Percentiles rank a stretch among this genome's conserved stretches.
These are phyloP conservation scores for Agonopterix heracliana DNA, from an alignment of 2,888 invertebrate genomes.

Conservation along the genomic window DNA sequence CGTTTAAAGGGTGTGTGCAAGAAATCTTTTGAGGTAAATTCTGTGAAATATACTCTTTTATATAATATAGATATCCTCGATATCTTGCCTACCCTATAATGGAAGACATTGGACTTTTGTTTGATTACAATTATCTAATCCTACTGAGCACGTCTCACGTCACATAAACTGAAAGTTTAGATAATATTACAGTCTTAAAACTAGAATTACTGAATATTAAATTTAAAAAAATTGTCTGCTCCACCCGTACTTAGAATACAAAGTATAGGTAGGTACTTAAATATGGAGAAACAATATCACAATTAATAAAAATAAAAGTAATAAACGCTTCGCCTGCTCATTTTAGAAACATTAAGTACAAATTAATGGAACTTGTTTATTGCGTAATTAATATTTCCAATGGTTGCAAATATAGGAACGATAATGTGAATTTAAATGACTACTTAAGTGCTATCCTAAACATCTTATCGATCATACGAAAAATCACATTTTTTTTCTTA, in stretches of 20 bases:
- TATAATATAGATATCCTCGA: constrained; percentile 8
- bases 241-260: constrained; percentile 51
- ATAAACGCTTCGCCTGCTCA: constrained; percentile 42
- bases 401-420: constrained; percentile 64
- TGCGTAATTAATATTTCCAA: constrained; percentile 45
- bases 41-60: constrained; percentile 23
- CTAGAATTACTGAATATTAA: background rate
- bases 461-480: constrained; percentile 40
- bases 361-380: constrained; percentile 53
- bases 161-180: no score
- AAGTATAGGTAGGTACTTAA: constrained; percentile 30
- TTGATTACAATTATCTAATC: constrained; percentile 10
- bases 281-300: constrained; percentile 64
- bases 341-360: constrained; percentile 63
- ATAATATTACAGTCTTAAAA: background rate
- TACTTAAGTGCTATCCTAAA: constrained; percentile 43
- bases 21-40: constrained; percentile 14
- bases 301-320: constrained; percentile 48
- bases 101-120: constrained; percentile 50
- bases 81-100: constrained; percentile 30
- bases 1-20: constrained; percentile 19
- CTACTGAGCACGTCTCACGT: constrained; percentile 6
- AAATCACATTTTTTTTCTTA: constrained; percentile 56
- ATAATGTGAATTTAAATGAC: constrained; percentile 45
- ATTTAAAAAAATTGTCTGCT: constrained; percentile 14